Base-by-base conservation (phyloP, 2,888 invertebrate genomes). In the Aporophyla lueneburgensis region DNA sequence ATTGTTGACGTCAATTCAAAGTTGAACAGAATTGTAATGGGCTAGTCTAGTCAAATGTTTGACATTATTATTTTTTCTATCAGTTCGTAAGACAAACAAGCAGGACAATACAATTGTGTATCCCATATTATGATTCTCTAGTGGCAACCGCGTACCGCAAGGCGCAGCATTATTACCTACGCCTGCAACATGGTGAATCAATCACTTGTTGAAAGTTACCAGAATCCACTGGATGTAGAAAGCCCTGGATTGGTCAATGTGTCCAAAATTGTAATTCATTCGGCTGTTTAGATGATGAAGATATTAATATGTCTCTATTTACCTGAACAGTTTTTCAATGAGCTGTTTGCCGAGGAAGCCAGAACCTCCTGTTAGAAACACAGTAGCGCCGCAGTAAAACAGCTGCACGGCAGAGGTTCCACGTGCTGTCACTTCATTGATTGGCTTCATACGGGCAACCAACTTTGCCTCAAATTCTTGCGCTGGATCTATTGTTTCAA, bases 311-410 rank as follows among this genome's bases (percentile, higher is more conserved):
- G 12, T 33, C 27, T 59, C 6, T 21, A 59, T 21, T 43, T 40
- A 95, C 95, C 92, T 78, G 10, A 85, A 68, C 0, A 85, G 72
- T 78, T 80, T 85, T 14, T 85, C 86, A 53, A 85, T 61, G 6
- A 85, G 74, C 10, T 78, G 78, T 19, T 95, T 96, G 19, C 95
- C 96, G 4, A 96, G 86, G 89, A 98, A 99, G 4, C 99, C 99
- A 0, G 98, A 98, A 1, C 97, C 98, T 1, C 99, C 99, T 0
- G 99, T 99, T 63, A 99, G 95, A 61, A 99, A 97, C n/a, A 99
- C 94, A 49, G 95, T 93, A 84, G 97, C 96, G 2, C 94, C 95
- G 0, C 92, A 88, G 89, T 97, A 97, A 94, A 97, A 97, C 81
- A 97, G 94, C 1, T 94, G 87, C 19, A 97, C 95, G 0, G 91